phyloP scores from a whole-genome alignment of 2,797 vertebrate genomes.

The Psittacula echo region DNA sequence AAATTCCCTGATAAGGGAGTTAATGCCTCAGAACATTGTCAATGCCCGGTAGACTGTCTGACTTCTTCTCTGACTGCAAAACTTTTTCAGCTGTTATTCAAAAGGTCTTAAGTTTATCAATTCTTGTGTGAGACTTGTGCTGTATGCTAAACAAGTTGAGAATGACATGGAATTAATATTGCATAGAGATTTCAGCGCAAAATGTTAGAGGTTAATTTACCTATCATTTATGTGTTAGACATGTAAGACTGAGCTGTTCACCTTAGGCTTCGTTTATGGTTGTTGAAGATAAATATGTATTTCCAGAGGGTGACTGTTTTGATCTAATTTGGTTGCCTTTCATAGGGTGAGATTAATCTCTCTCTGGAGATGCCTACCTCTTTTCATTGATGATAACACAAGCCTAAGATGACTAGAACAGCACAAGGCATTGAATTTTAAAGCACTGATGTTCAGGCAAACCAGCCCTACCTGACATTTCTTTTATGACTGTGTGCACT shows the following conservation, averaged over 20 bases:
- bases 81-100: not conserved
- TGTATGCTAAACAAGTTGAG: not conserved
- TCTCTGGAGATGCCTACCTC: slow-evolving; percentile 19
- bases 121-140: fast-evolving
- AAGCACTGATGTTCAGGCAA: not conserved
- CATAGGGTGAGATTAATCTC: slow-evolving; percentile 21
- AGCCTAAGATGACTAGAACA: not conserved
- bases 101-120: not conserved
- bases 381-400: not conserved
- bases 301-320: slow-evolving; percentile 49
- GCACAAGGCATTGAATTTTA: not conserved
- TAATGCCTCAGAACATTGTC: not conserved
- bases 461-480: not conserved
- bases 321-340: slow-evolving; percentile 48
- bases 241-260: slow-evolving; percentile 22
- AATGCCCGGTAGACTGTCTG: not conserved
- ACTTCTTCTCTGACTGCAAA: not conserved
- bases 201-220: slow-evolving; percentile 6
- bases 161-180: not conserved
- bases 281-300: slow-evolving; percentile 41
- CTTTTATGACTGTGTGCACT: slow-evolving; percentile 1
- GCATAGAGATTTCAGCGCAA: not conserved
- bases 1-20: not conserved
- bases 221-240: not conserved
- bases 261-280: slow-evolving; percentile 39